Base-by-base conservation (phyloP, 2,113 vertebrate genomes). In the Canis aureus region DNA sequence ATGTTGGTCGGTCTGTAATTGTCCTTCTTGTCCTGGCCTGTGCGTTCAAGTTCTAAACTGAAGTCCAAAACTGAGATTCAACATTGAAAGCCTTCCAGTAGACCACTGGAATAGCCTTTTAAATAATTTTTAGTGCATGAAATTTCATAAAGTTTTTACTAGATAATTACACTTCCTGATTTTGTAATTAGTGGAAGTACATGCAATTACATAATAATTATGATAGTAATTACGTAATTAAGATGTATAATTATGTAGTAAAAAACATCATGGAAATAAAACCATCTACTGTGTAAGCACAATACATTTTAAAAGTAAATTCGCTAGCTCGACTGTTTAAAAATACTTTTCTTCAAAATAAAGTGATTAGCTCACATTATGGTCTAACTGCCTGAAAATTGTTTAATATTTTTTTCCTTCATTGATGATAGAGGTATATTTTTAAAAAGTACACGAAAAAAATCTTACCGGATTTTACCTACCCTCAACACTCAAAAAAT, bases 191-290 rank as follows among this genome's bases (percentile, higher is more conserved):
- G 99, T 99, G 98, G 99, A 99, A 99, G 99, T 99, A 99, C 99
- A 99, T 98, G 98, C 98, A 99, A 99, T 99, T 99, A 99, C 99
- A 99, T 99, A 99, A 99, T 99, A 99, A 99, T 99, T 99, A 99
- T 99, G 99, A 99, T 98, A 98, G 99, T 99, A 99, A 99, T 99
- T 99, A 99, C 98, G 93, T 99, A 99, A 99, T 99, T 99, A 99
- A 99, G 99, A 99, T 99, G 99, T 99, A 99, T 99, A 99, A 99
- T 99, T 99, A 99, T 99, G 98, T 99, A 99, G 99, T 99, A 99
- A 99, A 99, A 99, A 99, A 99, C 99, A 99, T 99, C 99, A 99
- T 99, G 99, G 99, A 99, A 99, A 99, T 99, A 99, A 99, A 99
- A 98, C 98, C 98, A 99, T 99, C 98, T 98, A 99, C 99, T 98